These are phyloP conservation scores for Pollenia griseotomentosa DNA, from an alignment of 2,888 invertebrate genomes.

Conservation along the genomic window DNA sequence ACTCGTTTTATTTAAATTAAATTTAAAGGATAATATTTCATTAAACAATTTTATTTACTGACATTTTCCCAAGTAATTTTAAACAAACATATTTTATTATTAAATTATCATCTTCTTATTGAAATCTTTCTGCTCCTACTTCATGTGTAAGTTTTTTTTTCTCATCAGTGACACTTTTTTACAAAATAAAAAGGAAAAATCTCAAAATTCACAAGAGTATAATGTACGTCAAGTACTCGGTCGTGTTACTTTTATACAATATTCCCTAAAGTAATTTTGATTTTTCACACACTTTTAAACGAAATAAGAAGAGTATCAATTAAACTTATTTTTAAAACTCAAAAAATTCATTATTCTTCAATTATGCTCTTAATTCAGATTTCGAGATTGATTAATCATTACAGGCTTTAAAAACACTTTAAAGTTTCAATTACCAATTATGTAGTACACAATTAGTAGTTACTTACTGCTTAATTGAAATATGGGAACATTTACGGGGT, in stretches of 20 bases:
- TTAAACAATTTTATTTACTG: no score
- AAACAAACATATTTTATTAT: no score
- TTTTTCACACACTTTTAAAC: slow-evolving; percentile 39
- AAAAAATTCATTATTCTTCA: slow-evolving; percentile 24
- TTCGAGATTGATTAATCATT: slow-evolving; percentile 17
- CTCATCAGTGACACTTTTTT: background rate
- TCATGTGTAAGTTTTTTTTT: background rate
- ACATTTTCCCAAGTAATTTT: no score
- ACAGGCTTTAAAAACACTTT: slow-evolving; percentile 17
- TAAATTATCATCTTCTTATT: no score
- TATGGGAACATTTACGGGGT: background rate
- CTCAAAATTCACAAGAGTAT: slow-evolving; percentile 51
- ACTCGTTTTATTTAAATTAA: no score
- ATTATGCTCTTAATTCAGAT: slow-evolving; percentile 30
- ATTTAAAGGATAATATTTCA: no score
- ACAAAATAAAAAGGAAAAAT: background rate
- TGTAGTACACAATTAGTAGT: background rate
- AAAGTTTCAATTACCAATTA: slow-evolving; percentile 62
- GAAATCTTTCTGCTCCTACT: no score
- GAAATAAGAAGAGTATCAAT: background rate
- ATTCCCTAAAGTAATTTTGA: slow-evolving; percentile 8
- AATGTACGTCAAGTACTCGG: slow-evolving; percentile 1
- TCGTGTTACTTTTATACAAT: slow-evolving; percentile 22
- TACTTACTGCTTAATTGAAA: background rate
- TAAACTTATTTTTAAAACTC: background rate